Evolutionary conservation across 2,888 invertebrate species (phyloP), one percentile per base, ranked within the genome.

Genomic region (Salpingus planirostris): DNA sequence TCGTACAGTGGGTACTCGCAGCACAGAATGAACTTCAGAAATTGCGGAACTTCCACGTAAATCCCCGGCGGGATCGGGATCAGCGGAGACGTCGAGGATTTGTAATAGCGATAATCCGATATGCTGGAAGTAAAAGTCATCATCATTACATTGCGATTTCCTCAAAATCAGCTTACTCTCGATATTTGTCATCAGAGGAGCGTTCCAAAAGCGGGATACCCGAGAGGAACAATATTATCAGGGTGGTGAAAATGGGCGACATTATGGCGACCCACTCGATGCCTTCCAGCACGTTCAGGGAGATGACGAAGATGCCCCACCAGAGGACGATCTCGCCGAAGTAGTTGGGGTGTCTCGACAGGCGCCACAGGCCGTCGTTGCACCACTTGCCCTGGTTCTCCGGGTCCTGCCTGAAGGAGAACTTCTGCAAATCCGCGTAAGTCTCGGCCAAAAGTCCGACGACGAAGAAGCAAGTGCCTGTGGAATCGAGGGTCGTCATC

Each of bases 231-330:
- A 92, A 68, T 52, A 92, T 84, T 42, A 91, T 90, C 45, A 85
- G 66, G 10, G 83, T 83, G 12, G 87, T 90, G 62, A 92, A 92
- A 36, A 91, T 67, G 3, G 91, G 91, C 10, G 89, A 90, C 48
- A 88, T 70, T 47, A 89, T 79, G 6, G 84, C 88, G 13, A 88
- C 70, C 84, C 88, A 91, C 67, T 92, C 89, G 15, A 78, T 68
- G 11, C 88, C 86, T 52, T 81, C 77, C 48, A 92, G 78, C 11
- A 91, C 84, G 58, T 88, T 89, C 18, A 90, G 63, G 0, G 90
- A 86, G 60, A 91, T 84, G 29, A 87, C 78, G 58, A 92, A 92
- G 50, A 92, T 81, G 2, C 93, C 91, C 85, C 91, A 87, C 92
- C 93, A 91, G 10, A 93, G 72, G 0, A 89, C 74, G 7, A 92